A percentile compares a stretch with the other conserved stretches of the same genome.
phyloP scores from a whole-genome alignment of 2,888 invertebrate genomes.

The Sarcophaga carnaria region DNA sequence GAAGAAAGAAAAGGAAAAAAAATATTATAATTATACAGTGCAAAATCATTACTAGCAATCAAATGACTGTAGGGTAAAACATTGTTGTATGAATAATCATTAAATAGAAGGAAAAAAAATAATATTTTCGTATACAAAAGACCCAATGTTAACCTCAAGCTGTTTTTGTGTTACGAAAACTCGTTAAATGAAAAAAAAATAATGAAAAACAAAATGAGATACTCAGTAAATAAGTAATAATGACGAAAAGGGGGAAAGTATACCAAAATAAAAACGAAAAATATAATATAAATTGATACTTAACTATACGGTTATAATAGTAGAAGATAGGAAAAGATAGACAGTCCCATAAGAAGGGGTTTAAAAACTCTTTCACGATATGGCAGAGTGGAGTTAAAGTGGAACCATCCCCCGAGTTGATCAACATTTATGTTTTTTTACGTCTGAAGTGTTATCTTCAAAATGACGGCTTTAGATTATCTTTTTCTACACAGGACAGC shows the following conservation, averaged over 20 bases:
- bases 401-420: too few species aligned
- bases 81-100: constrained; percentile 13
- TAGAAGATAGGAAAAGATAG: too few species aligned
- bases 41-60: neutral
- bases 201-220: neutral
- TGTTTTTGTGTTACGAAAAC: constrained; percentile 12
- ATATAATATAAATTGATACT: too few species aligned
- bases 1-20: too few species aligned
- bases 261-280: neutral
- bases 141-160: constrained; percentile 7
- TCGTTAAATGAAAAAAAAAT: neutral
- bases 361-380: too few species aligned
- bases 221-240: constrained; percentile 3
- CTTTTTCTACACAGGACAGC: too few species aligned
- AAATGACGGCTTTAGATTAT: too few species aligned
- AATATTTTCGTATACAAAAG: neutral
- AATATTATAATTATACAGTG: neutral
- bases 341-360: too few species aligned
- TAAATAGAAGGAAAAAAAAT: neutral
- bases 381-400: too few species aligned
- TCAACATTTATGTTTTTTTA: too few species aligned
- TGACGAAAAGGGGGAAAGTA: constrained; percentile 4
- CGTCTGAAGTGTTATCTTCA: too few species aligned
- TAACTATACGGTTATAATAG: too few species aligned
- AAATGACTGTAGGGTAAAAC: neutral